Evolutionary conservation across 2,888 invertebrate genomes (phyloP), one percentile per base, ranked within the genome.

Genomic region (Therioaphis trifolii): DNA sequence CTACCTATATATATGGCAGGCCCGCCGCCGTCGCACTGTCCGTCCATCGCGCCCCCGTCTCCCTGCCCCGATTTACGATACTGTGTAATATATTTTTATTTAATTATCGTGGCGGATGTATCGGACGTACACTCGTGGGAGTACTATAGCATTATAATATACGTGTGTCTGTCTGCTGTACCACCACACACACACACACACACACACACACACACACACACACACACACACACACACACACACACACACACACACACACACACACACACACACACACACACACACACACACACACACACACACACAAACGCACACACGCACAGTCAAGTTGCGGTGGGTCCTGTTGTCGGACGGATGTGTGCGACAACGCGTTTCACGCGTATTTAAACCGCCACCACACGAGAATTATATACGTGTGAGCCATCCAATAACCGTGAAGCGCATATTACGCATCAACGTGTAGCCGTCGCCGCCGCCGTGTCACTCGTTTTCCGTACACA

Each of bases 361-460:
- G 82, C 82, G 82, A 74, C 82, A 24, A 74, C 72, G 82, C 72
- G 82, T 82, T 82, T 82, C 82, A 82, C 82, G 82, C 72, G 61
- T 63, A 74, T 82, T 82, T 82, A 82, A 74, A 82, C 72, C 63
- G 72, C 49, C 72, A 61, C 72, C 40, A 72, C 76, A 61, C 9
- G n/a, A 72, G n/a, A n/a, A n/a, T n/a, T 2, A 11, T n/a, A 14
- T 40, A 40, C 55, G 78, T 68, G 55, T 21, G 74, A 82, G 61
- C 82, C 82, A 74, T 82, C 82, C 82, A 61, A 82, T 82, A 82
- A 82, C 82, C 82, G 82, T 82, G 82, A 82, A 82, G 72, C 72
- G 82, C 82, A 80, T 18, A 80, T 80, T 80, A 80, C 79, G 82
- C 82, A 74, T 82, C 82, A 74, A 72, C 24, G 80, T 63, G 80